Conservation (phyloP, 1,140 invertebrate genomes). For the Drosophila santomea region DNA sequence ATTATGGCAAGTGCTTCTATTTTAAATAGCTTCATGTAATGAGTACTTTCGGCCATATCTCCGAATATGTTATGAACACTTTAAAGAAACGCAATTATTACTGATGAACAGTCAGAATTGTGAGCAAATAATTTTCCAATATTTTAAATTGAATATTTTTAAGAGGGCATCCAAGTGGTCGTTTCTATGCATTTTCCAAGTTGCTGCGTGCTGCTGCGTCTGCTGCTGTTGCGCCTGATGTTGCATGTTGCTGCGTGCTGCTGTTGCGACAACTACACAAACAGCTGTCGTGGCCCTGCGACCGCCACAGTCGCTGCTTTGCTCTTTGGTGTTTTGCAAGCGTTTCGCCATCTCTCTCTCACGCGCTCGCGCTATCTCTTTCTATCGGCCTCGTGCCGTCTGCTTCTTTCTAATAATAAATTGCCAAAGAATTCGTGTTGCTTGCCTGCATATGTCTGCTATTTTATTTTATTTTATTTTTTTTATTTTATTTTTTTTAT, state of each 20-base stretch:
- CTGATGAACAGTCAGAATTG: too few species aligned
- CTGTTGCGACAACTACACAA: conserved; percentile 56
- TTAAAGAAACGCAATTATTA: too few species aligned
- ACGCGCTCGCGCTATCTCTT: conserved; percentile 2
- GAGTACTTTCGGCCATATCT: too few species aligned
- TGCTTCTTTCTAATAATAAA: conserved; percentile 80
- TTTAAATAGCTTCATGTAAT: too few species aligned
- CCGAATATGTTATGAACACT: too few species aligned
- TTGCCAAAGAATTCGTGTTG: conserved; percentile 79
- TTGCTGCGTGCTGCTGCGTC: neutral
- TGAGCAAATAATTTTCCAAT: too few species aligned
- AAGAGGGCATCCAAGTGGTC: neutral
- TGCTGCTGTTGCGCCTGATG: conserved; percentile 10
- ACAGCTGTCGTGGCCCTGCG: conserved; percentile 47
- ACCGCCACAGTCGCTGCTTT: conserved; percentile 13
- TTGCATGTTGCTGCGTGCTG: conserved; percentile 6
- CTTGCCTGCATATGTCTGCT: conserved; percentile 53
- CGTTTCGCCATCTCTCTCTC: conserved; percentile 15
- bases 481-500: conserved; percentile 15
- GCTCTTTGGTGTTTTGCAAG: conserved; percentile 5
- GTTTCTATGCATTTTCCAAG: neutral
- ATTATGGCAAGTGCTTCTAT: too few species aligned
- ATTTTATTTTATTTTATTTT: conserved; percentile 16
- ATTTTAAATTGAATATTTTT: neutral
- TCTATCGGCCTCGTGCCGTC: conserved; percentile 51